These are phyloP conservation scores for Heteromormyrus szaboi DNA, from an alignment of 2,797 vertebrate genomes.

Conservation along the genomic window DNA sequence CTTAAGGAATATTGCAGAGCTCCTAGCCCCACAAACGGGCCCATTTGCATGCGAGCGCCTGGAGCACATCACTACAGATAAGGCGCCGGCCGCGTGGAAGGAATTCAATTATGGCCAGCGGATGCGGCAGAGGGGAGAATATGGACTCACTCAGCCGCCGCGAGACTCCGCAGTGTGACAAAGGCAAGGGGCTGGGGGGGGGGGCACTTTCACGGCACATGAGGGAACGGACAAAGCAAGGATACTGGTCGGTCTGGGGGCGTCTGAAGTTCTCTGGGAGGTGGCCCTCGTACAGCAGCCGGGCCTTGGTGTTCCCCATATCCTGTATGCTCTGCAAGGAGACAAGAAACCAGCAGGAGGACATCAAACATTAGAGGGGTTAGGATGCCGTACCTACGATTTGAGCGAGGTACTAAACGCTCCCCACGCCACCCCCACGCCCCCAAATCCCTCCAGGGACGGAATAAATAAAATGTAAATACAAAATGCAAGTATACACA, in stretches of 20 bases:
- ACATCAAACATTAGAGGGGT: background rate
- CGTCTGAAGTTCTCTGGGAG: conserved; percentile 92
- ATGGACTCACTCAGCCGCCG: background rate
- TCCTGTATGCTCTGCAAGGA: conserved; percentile 84
- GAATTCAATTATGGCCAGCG: conserved; percentile 12
- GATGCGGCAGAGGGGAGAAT: background rate
- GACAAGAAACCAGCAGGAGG: background rate
- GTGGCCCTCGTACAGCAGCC: conserved; percentile 87
- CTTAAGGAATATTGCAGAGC: background rate
- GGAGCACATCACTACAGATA: background rate
- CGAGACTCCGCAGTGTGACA: background rate
- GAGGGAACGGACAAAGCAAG: conserved; percentile 45
- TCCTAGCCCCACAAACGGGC: background rate
- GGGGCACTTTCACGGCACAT: background rate
- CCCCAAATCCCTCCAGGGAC: too few relatives aligned
- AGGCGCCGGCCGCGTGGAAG: background rate
- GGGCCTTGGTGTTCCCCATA: conserved; percentile 91
- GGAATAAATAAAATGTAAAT: background rate
- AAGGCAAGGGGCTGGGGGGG: background rate
- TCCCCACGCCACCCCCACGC: too few relatives aligned
- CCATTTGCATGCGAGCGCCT: background rate
- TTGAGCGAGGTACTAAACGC: too few relatives aligned
- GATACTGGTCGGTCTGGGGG: conserved; percentile 99
- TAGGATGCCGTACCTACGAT: background rate
- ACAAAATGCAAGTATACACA: background rate